Base-by-base conservation (phyloP, 1,140 invertebrate species). In the Ips nitidus region DNA sequence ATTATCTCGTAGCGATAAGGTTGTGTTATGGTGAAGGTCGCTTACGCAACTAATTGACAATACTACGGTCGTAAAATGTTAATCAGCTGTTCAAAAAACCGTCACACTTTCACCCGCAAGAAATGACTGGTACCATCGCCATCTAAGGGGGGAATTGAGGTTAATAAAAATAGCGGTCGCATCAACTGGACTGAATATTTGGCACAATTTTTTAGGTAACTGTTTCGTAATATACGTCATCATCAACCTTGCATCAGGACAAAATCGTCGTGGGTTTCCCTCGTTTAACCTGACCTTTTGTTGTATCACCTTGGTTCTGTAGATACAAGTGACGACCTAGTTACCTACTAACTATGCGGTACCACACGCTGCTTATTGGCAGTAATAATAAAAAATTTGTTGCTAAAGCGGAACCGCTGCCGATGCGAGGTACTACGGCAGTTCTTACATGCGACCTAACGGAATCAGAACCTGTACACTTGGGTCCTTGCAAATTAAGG, bases 381-480 rank as follows among this genome's bases (percentile, higher is more conserved):
- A 50, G 22, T 50, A 6, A 50, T 50, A 50, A 22, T 50, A 50
- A 2, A 50, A 8, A 50, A 50, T 50, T 50, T 52, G 47, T 40
- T n/a, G n/a, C 41, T 50, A 41, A 64, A 64, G 47, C 61, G 61
- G 61, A 64, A 64, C 61, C 61, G 53, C 61, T 42, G 61, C 41
- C 50, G 47, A 2, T 6, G 41, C 38, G 4, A 52, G 53, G 61
- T 43, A 61, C 5, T 37, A 40, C 47, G 47, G 59, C 40, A 52
- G 61, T 64, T 64, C 61, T 64, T 64, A 64, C 43, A 52, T 38
- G 38, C 61, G 41, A 53, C 4, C 36, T 64, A 64, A 64, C 61
- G 61, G 61, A 64, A 64, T 50, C 40, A 8, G 39, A 64, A 64
- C 61, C 61, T 64, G 61, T 64, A 64, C 61, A 64, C 47, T 64